Conservation (phyloP, 2,797 vertebrate genomes). For the Leptodactylus fallax region DNA sequence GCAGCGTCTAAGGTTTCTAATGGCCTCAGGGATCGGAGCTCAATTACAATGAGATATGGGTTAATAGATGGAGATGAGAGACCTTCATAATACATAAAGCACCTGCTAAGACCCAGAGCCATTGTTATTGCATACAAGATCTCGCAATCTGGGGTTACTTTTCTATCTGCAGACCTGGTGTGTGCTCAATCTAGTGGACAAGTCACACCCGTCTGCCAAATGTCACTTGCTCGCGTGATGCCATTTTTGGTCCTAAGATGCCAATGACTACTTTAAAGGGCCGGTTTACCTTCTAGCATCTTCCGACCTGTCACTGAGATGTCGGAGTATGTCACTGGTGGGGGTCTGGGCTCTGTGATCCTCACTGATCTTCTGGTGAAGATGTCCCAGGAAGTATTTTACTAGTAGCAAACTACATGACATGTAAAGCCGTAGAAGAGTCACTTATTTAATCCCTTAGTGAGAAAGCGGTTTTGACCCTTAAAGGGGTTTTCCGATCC, state of each 20-base stretch:
- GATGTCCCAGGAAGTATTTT: too few relatives aligned
- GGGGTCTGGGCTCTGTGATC: too few relatives aligned
- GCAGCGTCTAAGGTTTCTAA: slow-evolving; percentile 3
- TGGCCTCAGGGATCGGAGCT: slow-evolving; percentile 36
- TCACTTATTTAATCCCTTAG: too few relatives aligned
- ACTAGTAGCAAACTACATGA: too few relatives aligned
- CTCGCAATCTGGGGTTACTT: too few relatives aligned
- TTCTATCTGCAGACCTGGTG: too few relatives aligned
- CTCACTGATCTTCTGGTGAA: too few relatives aligned
- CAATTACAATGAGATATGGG: slow-evolving; percentile 35
- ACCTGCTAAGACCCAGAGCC: background rate
- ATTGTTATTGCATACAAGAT: too few relatives aligned
- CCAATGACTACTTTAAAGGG: background rate
- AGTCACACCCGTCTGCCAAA: background rate
- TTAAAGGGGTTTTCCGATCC: too few relatives aligned
- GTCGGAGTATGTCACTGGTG: too few relatives aligned
- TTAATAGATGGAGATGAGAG: slow-evolving; percentile 45
- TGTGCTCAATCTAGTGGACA: background rate
- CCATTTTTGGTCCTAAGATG: background rate
- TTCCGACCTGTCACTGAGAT: background rate
- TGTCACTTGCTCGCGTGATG: background rate
- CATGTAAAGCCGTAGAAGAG: too few relatives aligned
- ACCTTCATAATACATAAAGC: slow-evolving; percentile 15
- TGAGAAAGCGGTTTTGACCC: too few relatives aligned
- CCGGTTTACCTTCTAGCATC: background rate